Base-by-base conservation (phyloP, 2,113 vertebrate species). In the Sylvietta virens region DNA sequence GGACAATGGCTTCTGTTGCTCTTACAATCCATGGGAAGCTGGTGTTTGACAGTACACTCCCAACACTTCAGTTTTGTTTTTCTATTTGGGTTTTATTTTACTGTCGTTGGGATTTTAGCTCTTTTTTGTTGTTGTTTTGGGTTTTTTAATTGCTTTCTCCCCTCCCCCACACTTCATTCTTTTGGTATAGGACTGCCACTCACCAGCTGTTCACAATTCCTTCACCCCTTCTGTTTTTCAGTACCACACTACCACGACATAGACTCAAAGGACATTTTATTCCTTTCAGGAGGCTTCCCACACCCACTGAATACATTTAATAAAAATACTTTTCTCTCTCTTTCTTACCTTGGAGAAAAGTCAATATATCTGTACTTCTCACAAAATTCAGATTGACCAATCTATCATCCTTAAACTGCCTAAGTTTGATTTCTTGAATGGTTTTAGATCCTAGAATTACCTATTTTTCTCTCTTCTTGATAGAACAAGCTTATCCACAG, bases 161-260 rank as follows among this genome's bases (percentile, higher is more conserved):
- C 78, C 83, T 81, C 86, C 93, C 89, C 88, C 92, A 61, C 54
- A 8, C 23, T 72, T 77, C 47, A 72, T 88, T 94, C 89, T 93
- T 96, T 91, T 84, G 83, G 92, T 81, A 71, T 28, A 83, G 91
- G 56, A 48, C 93, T 92, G 90, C 86, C 88, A 95, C 86, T 88
- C 70, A 91, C 94, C 97, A 97, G 97, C 96, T 97, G 96, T 95
- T 95, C 94, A 93, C 87, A 86, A 85, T 95, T 93, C 92, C 94
- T 95, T 92, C 72, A 92, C 60, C 60, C 83, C 71, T 88, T 90
- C 85, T 94, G 86, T 85, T 74, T 93, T 97, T 96, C 92, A 89
- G 81, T 67, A 82, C 69, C 71, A n/a, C 18, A 20, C 80, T 47
- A 79, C 81, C 33, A 72, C 3, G 15, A 90, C 86, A 84, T 30